Conservation (phyloP, 2,888 invertebrate species). For the Athalia rosae region DNA sequence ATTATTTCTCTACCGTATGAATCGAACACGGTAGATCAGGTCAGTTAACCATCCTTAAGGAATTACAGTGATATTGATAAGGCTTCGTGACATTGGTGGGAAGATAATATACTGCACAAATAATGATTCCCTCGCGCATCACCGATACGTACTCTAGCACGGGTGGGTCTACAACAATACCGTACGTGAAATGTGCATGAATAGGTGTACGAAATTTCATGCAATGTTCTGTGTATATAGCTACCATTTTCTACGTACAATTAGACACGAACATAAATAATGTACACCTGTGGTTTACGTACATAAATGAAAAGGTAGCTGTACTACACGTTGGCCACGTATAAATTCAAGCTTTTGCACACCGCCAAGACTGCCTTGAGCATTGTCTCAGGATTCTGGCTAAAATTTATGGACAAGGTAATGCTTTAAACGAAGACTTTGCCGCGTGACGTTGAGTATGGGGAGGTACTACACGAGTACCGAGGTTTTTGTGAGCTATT, state of each 20-base stretch:
- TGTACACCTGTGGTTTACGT: too few relatives aligned
- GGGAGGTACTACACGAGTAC: not conserved
- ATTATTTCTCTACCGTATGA: not conserved
- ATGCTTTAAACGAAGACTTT: constrained; percentile 41
- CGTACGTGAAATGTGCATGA: not conserved
- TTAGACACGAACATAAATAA: too few relatives aligned
- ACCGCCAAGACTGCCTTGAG: not conserved
- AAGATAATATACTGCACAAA: constrained; percentile 10
- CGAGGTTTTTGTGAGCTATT: not conserved
- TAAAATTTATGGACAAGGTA: constrained; percentile 38
- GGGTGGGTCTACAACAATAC: too few relatives aligned
- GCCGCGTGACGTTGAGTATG: not conserved
- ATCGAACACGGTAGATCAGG: constrained; percentile 12
- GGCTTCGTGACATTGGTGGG: constrained; percentile 17
- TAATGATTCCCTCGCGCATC: not conserved
- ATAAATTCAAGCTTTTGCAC: not conserved
- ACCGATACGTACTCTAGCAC: too few relatives aligned
- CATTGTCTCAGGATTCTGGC: constrained; percentile 42
- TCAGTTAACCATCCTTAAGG: constrained; percentile 13
- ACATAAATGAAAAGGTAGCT: too few relatives aligned
- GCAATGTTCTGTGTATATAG: not conserved
- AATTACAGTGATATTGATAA: constrained; percentile 24
- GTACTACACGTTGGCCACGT: not conserved
- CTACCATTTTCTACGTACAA: too few relatives aligned
- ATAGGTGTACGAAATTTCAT: not conserved